Evolutionary conservation across 2,888 invertebrate species (phyloP).

Genomic region (Drosophila quasianomalipes): DNA sequence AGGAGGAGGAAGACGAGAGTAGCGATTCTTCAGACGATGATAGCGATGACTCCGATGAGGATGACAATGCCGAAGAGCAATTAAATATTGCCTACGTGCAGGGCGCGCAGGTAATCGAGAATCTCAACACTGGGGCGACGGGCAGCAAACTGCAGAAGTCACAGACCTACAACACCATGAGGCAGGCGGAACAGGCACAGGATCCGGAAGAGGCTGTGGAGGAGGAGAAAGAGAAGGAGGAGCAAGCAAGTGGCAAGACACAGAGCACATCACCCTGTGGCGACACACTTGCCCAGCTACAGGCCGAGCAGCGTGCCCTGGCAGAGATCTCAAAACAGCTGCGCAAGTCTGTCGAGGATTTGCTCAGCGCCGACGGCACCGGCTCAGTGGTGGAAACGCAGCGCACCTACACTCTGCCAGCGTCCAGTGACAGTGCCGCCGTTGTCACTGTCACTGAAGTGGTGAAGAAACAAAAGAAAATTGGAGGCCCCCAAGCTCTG

Average conservation of each 20-base stretch:
- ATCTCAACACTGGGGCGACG: conserved; percentile 82
- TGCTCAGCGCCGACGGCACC: conserved; percentile 70
- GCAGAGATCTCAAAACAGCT: conserved; percentile 82
- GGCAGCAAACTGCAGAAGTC: conserved; percentile 79
- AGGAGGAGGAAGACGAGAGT: conserved; percentile 71
- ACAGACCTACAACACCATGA: conserved; percentile 80
- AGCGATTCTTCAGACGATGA: conserved; percentile 73
- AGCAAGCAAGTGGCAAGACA: conserved; percentile 3
- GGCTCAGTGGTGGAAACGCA: conserved; percentile 65
- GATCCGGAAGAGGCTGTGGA: conserved; percentile 10
- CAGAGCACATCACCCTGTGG: conserved; percentile 8
- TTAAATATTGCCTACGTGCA: conserved; percentile 81
- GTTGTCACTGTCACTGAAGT: conserved; percentile 75
- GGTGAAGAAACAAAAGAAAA: conserved; percentile 65
- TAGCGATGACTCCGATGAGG: conserved; percentile 75
- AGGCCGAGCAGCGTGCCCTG: conserved; percentile 81
- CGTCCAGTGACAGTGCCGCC: conserved; percentile 50
- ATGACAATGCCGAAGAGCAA: conserved; percentile 67
- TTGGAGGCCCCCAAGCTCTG: conserved; percentile 13
- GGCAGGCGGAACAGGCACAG: conserved; percentile 58
- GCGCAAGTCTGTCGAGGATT: conserved; percentile 80
- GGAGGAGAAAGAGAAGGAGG: conserved; percentile 12
- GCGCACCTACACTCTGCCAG: conserved; percentile 67
- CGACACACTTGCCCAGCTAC: conserved; percentile 74
- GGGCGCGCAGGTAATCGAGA: conserved; percentile 84